phyloP scores from a whole-genome alignment of 2,113 vertebrate species.

The Myotis yumanensis region DNA sequence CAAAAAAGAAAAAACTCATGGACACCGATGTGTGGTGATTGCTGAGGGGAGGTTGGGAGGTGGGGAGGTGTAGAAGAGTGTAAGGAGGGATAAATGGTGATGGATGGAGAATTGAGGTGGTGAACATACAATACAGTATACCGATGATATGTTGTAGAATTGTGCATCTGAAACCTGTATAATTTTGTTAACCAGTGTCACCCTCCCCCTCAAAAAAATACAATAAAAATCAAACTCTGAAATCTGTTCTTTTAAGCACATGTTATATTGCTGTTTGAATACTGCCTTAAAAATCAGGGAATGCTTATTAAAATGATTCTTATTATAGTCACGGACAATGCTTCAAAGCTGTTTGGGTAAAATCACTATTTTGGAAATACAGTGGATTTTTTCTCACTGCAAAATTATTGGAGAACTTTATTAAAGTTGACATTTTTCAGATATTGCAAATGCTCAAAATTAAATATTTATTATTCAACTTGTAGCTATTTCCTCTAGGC shows the following conservation, averaged over 20 bases:
- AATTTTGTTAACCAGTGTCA: neutral
- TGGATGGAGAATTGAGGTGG: neutral
- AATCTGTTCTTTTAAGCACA: slow-evolving; percentile 11
- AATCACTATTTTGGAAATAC: slow-evolving; percentile 23
- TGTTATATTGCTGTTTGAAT: neutral
- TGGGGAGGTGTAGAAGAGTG: too few species aligned
- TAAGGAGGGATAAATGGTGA: neutral
- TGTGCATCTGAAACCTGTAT: neutral
- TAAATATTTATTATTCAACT: slow-evolving; percentile 32
- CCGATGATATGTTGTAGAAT: neutral
- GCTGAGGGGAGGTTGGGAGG: too few species aligned
- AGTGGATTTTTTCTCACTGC: neutral
- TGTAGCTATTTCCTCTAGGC: neutral
- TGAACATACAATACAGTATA: neutral
- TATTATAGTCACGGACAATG: neutral
- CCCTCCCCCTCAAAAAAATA: neutral
- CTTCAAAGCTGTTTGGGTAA: neutral
- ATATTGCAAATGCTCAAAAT: slow-evolving; percentile 12
- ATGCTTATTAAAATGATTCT: neutral
- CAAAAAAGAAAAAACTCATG: neutral
- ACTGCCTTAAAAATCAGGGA: neutral
- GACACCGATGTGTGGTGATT: neutral
- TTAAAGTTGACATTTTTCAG: slow-evolving; percentile 35
- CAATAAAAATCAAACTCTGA: neutral
- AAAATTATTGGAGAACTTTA: slow-evolving; percentile 10